phyloP scores from a whole-genome alignment of 2,113 vertebrate species.

The Macroglossus sobrinus region DNA sequence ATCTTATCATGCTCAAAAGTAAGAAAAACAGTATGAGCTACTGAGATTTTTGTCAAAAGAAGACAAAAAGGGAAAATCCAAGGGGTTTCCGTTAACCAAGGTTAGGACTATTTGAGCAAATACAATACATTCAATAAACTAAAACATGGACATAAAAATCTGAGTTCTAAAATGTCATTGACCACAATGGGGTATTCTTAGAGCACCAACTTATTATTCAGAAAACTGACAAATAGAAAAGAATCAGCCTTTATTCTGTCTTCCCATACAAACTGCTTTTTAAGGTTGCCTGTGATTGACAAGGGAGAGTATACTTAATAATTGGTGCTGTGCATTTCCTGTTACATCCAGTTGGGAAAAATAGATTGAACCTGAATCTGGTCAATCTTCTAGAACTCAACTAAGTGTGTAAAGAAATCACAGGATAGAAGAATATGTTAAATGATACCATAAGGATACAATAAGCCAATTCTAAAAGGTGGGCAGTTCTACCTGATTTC shows the following conservation, averaged over 20 bases:
- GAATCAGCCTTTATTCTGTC: not conserved
- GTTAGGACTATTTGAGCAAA: not conserved
- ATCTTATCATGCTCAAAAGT: not conserved
- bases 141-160: not conserved
- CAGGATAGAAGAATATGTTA: not conserved
- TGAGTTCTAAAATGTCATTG: not conserved
- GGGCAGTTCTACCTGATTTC: not conserved
- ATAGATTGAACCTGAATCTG: not conserved
- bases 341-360: too few species aligned
- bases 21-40: not conserved
- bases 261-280: slow-evolving; percentile 8
- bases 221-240: not conserved
- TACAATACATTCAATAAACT: not conserved
- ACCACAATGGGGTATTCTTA: not conserved
- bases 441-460: not conserved
- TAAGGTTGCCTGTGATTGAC: not conserved
- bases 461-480: not conserved
- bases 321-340: too few species aligned
- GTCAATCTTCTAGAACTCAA: not conserved
- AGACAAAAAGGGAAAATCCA: not conserved
- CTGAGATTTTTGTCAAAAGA: not conserved
- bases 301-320: too few species aligned
- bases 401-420: not conserved
- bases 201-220: not conserved
- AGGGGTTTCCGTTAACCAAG: not conserved